Percentiles rank a stretch among this genome's conserved stretches.
phyloP scores from a whole-genome alignment of 2,797 vertebrate genomes.

The Tarsius wallacei region DNA sequence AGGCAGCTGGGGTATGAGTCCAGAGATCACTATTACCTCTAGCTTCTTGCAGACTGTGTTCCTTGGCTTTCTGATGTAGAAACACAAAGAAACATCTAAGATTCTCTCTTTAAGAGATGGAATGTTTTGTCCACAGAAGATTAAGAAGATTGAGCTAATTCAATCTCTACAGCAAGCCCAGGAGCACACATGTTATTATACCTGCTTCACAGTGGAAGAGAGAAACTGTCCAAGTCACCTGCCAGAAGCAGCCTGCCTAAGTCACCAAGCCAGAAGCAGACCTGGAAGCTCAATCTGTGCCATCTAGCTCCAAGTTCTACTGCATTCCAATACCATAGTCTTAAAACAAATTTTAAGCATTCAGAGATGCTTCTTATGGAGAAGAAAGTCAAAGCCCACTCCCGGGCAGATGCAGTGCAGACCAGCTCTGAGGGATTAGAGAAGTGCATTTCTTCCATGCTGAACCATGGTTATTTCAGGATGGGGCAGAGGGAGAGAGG shows the following conservation, averaged over 20 bases:
- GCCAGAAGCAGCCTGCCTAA: rapidly evolving
- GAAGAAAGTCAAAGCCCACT: slow-evolving; percentile 48
- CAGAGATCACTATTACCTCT: rapidly evolving
- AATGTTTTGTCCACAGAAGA: background rate
- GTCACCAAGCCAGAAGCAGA: background rate
- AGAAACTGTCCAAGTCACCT: background rate
- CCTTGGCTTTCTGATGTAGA: background rate
- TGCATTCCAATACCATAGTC: background rate
- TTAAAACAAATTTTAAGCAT: slow-evolving; percentile 8
- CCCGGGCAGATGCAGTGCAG: background rate
- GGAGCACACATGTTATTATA: rapidly evolving
- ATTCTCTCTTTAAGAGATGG: background rate
- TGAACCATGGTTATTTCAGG: slow-evolving; percentile 76
- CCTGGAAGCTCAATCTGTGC: rapidly evolving
- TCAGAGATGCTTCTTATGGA: slow-evolving; percentile 49
- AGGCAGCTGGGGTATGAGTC: background rate
- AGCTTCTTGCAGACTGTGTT: background rate
- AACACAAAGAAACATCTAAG: background rate
- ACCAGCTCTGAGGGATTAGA: background rate
- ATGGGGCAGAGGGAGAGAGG: background rate
- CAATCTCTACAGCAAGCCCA: background rate
- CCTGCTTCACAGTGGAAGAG: background rate
- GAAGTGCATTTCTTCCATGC: slow-evolving; percentile 23
- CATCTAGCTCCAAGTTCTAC: rapidly evolving
- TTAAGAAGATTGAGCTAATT: background rate